phyloP scores from a whole-genome alignment of 2,888 invertebrate species.

The Agriopis marginaria region DNA sequence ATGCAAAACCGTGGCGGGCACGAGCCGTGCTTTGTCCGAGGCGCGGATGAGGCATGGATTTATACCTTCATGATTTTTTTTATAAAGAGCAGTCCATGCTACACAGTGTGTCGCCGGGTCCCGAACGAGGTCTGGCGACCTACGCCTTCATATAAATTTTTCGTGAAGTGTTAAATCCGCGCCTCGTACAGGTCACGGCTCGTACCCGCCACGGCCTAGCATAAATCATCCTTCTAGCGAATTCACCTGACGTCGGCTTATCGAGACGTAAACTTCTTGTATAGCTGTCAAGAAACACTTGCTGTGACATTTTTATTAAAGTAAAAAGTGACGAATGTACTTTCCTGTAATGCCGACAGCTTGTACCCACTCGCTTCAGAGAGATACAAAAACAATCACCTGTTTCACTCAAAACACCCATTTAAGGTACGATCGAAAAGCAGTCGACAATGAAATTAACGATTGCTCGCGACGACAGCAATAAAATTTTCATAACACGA shows the following conservation, averaged over 20 bases:
- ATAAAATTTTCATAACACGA: slow-evolving; percentile 77
- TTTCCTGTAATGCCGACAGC: slow-evolving; percentile 56
- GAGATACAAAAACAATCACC: slow-evolving; percentile 54
- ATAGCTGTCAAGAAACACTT: slow-evolving; percentile 57
- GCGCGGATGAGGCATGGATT: too few relatives aligned
- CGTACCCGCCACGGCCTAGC: too few relatives aligned
- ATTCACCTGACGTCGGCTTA: slow-evolving; percentile 62
- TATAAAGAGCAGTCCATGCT: too few relatives aligned
- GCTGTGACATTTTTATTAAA: slow-evolving; percentile 63
- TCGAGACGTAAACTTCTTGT: slow-evolving; percentile 63
- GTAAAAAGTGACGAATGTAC: slow-evolving; percentile 63
- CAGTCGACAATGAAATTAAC: slow-evolving; percentile 67
- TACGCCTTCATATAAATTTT: too few relatives aligned
- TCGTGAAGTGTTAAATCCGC: too few relatives aligned
- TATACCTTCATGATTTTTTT: too few relatives aligned
- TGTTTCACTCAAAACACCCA: slow-evolving; percentile 57
- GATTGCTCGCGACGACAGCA: slow-evolving; percentile 63
- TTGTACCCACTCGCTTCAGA: slow-evolving; percentile 46
- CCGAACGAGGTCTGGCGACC: too few relatives aligned
- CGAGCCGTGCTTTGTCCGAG: too few relatives aligned
- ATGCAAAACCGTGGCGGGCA: too few relatives aligned
- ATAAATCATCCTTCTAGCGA: slow-evolving; percentile 54
- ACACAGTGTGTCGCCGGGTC: too few relatives aligned
- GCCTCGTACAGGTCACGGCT: too few relatives aligned
- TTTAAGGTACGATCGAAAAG: slow-evolving; percentile 62